Evolutionary conservation across 2,113 vertebrate genomes (phyloP).

Genomic region (Hippocampus guttulatus): DNA sequence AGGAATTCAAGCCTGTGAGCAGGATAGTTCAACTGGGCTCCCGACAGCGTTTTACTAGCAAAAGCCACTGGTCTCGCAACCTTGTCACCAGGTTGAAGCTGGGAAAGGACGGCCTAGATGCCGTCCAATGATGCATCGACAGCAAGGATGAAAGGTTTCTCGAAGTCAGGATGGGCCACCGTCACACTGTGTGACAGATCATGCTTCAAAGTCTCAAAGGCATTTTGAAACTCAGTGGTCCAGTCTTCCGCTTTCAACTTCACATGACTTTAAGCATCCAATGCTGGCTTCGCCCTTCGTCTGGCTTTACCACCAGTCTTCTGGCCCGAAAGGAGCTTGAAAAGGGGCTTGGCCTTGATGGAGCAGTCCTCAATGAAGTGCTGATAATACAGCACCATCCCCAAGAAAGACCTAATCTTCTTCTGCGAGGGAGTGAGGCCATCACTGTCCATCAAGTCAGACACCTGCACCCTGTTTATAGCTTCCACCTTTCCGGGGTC

Average conservation of each 20-base stretch:
- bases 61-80: slow-evolving; percentile 19
- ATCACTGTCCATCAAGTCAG: slow-evolving; percentile 19
- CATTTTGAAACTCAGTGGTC: slow-evolving; percentile 7
- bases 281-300: background rate
- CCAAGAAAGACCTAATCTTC: slow-evolving; percentile 17
- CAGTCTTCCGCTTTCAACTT: slow-evolving; percentile 18
- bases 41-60: slow-evolving; percentile 9
- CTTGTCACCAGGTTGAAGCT: slow-evolving; percentile 13
- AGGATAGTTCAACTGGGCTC: slow-evolving; percentile 23
- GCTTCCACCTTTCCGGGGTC: slow-evolving; percentile 10
- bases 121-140: slow-evolving; percentile 28
- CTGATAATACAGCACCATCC: slow-evolving; percentile 19
- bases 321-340: background rate
- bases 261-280: background rate
- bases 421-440: background rate
- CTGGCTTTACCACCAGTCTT: background rate
- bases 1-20: slow-evolving; percentile 11
- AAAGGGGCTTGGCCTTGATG: slow-evolving; percentile 9
- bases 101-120: slow-evolving; percentile 17
- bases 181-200: slow-evolving; percentile 15
- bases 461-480: slow-evolving; percentile 1
- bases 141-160: slow-evolving; percentile 18
- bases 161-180: slow-evolving; percentile 20
- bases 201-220: slow-evolving; percentile 15
- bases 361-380: slow-evolving; percentile 16